Evolutionary conservation across 2,888 invertebrate genomes (phyloP), one percentile per base, ranked within the genome.

Genomic region (Eupithecia pulchellata): DNA sequence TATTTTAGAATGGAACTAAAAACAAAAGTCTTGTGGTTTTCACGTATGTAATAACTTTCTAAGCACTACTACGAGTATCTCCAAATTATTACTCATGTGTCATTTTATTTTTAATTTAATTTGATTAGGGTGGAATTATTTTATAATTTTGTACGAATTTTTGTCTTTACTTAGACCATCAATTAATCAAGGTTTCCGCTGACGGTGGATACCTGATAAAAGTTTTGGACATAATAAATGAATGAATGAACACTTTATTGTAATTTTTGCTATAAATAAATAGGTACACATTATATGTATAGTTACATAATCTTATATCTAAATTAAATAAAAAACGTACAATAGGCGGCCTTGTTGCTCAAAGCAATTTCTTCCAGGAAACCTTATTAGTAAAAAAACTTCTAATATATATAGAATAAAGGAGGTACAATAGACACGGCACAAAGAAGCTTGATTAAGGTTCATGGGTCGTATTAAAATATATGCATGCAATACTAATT

Each of bases 401-500:
- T n/a, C n/a, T n/a, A n/a, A n/a, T n/a, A n/a, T n/a, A n/a, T n/a
- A n/a, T n/a, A n/a, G n/a, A n/a, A 25, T 25, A 25, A 52, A 52
- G 52, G 20, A 13, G 3, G 25, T 2, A 52, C 25, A 20, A 25
- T 20, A 20, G 4, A 20, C 47, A 47, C 47, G 47, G 20, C 47
- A 47, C 47, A 47, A 52, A 52, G 25, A 42, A 52, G 20, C 25
- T 52, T 25, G 20, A 25, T 20, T 4, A 25, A 52, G 52, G 25
- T 20, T 25, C 25, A 25, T 13, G 52, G 25, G 25, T 52, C 25
- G 52, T 25, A 52, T 47, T 47, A 47, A 20, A 47, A 42, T 47
- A 20, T 52, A 52, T 52, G 52, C 52, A 75, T 73, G 76, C 75
- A 81, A 75, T 76, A 73, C 72, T 77, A 73, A 80, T 79, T 64